Conservation (phyloP, 2,888 invertebrate genomes). For the Habrosyne pyritoides region DNA sequence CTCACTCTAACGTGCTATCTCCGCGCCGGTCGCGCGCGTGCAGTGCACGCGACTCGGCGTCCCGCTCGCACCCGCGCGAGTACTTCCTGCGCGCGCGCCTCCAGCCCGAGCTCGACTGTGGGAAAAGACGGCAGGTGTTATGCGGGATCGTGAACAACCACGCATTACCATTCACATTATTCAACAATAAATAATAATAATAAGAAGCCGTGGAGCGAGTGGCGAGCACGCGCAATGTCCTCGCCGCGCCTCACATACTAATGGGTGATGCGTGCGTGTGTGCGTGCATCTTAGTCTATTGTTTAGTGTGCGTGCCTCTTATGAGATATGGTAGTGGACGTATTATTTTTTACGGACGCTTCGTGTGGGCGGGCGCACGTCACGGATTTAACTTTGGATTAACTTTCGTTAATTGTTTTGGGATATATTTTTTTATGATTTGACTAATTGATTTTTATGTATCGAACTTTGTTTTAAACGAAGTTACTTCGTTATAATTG, state of each 20-base stretch:
- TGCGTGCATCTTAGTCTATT: constrained; percentile 44
- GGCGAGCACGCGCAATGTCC: constrained; percentile 79
- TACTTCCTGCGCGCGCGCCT: constrained; percentile 75
- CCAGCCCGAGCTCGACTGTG: constrained; percentile 76
- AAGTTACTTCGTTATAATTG: constrained; percentile 11
- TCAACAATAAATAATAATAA: constrained; percentile 84
- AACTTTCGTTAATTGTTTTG: constrained; percentile 75
- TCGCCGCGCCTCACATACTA: constrained; percentile 70
- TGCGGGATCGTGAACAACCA: constrained; percentile 84
- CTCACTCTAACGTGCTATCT: constrained; percentile 45
- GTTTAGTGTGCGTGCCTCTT: constrained; percentile 33
- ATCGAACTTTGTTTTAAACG: constrained; percentile 16
- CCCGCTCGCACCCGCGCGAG: constrained; percentile 65
- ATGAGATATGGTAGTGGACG: constrained; percentile 52
- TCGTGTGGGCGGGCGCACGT: constrained; percentile 79
- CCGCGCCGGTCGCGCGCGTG: constrained; percentile 61
- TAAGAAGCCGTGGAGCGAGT: constrained; percentile 82
- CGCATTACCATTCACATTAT: constrained; percentile 84
- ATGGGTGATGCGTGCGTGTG: constrained; percentile 61
- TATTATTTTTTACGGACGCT: constrained; percentile 58
- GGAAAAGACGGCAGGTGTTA: constrained; percentile 85
- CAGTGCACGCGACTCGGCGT: constrained; percentile 62
- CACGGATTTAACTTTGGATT: constrained; percentile 69
- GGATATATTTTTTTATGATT: constrained; percentile 53
- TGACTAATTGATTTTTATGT: constrained; percentile 54